phyloP scores from a whole-genome alignment of 1,140 invertebrate species.

The Phocides pigmalion region DNA sequence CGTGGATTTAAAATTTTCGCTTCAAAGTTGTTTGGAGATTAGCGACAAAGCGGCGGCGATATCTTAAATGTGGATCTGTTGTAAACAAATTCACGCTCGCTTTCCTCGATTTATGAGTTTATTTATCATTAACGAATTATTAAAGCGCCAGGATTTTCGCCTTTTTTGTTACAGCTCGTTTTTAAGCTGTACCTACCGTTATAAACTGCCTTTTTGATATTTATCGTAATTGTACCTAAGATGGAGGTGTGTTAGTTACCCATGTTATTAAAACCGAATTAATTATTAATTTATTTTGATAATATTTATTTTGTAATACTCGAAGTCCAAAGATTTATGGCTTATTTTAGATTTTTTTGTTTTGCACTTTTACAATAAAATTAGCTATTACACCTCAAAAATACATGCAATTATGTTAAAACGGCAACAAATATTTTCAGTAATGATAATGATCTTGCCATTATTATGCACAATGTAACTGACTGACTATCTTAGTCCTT shows the following conservation, averaged over 20 bases:
- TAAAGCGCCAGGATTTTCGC: conserved; percentile 64
- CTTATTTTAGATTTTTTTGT: too few species aligned
- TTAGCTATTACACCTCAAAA: too few species aligned
- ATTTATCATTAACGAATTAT: conserved; percentile 85
- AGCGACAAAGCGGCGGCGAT: conserved; percentile 75
- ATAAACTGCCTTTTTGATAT: conserved; percentile 53
- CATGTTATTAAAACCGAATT: conserved; percentile 9
- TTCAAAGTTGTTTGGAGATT: conserved; percentile 80
- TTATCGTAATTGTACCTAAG: conserved; percentile 51
- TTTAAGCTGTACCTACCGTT: conserved; percentile 45
- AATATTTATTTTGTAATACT: too few species aligned
- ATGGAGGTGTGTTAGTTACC: conserved; percentile 9
- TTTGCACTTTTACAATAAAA: too few species aligned
- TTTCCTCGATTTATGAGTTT: conserved; percentile 82
- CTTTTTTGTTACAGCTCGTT: conserved; percentile 51
- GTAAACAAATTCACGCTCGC: conserved; percentile 79
- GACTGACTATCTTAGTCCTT: too few species aligned
- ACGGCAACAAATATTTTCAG: too few species aligned
- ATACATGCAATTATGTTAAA: too few species aligned
- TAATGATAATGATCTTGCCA: too few species aligned
- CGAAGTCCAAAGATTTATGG: too few species aligned
- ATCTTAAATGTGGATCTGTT: conserved; percentile 82
- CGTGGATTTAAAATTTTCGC: conserved; percentile 77
- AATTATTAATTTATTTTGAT: not conserved
- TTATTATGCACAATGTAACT: too few species aligned